These are phyloP conservation scores for Nomada flava DNA, from an alignment of 2,888 invertebrate genomes.

Conservation along the genomic window DNA sequence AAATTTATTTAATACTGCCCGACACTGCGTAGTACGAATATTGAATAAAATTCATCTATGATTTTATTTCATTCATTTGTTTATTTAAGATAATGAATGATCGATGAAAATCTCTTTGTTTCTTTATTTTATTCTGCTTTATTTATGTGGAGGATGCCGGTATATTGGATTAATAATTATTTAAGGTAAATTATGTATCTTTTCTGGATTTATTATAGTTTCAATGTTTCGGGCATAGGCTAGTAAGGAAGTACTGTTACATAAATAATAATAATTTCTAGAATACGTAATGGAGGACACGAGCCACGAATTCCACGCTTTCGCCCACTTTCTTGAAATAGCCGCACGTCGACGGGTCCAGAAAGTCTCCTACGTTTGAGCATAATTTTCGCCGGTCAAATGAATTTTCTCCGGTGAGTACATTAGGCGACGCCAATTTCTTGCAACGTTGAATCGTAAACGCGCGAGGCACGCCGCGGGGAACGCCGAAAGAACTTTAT, in stretches of 20 bases:
- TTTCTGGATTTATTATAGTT: too few species aligned
- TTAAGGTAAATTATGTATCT: too few species aligned
- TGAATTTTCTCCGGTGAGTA: slow-evolving; percentile 2
- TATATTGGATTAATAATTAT: too few species aligned
- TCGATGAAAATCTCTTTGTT: too few species aligned
- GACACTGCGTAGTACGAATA: too few species aligned
- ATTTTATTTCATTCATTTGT: too few species aligned
- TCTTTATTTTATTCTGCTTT: too few species aligned
- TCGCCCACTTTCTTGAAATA: slow-evolving; percentile 47
- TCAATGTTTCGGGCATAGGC: too few species aligned
- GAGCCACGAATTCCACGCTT: slow-evolving; percentile 51
- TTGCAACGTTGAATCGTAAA: slow-evolving; percentile 1
- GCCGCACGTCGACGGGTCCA: slow-evolving; percentile 19
- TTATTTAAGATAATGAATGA: too few species aligned
- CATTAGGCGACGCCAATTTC: not conserved
- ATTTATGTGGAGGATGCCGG: too few species aligned
- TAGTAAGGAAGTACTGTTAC: not conserved
- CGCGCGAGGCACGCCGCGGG: not conserved
- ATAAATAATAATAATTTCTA: slow-evolving; percentile 39
- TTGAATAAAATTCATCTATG: too few species aligned
- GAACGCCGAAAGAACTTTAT: slow-evolving; percentile 19
- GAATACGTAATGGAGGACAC: slow-evolving; percentile 47
- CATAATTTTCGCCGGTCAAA: slow-evolving; percentile 21
- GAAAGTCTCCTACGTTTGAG: slow-evolving; percentile 19
- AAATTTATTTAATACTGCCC: too few species aligned